phyloP scores from a whole-genome alignment of 2,888 invertebrate genomes.

The Blera fallax region DNA sequence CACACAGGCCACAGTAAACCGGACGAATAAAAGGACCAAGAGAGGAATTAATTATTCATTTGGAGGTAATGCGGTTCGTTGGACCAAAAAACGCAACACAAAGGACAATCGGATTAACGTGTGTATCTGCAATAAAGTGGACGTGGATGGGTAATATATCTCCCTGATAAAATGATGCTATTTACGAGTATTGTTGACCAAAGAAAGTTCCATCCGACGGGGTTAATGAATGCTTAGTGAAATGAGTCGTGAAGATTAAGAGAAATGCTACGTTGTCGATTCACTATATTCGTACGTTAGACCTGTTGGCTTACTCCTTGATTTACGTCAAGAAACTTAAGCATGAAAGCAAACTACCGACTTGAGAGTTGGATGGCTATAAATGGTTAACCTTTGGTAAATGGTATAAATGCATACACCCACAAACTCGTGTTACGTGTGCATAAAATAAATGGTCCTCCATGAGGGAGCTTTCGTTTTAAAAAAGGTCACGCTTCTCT shows the following conservation, averaged over 20 bases:
- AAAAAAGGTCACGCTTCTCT: too few species aligned
- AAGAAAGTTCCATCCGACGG: not conserved
- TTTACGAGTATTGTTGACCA: not conserved
- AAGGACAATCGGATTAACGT: not conserved
- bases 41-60: slow-evolving; percentile 1
- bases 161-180: not conserved
- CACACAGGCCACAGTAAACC: not conserved
- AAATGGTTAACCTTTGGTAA: not conserved
- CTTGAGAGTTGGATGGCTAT: not conserved
- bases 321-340: not conserved
- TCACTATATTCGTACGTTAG: not conserved
- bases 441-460: too few species aligned
- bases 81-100: not conserved
- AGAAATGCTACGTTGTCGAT: not conserved
- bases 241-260: not conserved
- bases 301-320: not conserved
- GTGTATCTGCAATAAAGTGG: not conserved
- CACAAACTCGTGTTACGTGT: not conserved
- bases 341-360: not conserved
- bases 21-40: not conserved
- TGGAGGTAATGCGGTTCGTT: not conserved
- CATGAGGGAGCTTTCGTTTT: too few species aligned
- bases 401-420: not conserved
- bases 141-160: not conserved
- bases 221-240: not conserved